Percentiles rank a stretch among this genome's conserved stretches.
These are phyloP conservation scores for Euplexia lucipara DNA, from an alignment of 2,888 invertebrate genomes.

Conservation along the genomic window DNA sequence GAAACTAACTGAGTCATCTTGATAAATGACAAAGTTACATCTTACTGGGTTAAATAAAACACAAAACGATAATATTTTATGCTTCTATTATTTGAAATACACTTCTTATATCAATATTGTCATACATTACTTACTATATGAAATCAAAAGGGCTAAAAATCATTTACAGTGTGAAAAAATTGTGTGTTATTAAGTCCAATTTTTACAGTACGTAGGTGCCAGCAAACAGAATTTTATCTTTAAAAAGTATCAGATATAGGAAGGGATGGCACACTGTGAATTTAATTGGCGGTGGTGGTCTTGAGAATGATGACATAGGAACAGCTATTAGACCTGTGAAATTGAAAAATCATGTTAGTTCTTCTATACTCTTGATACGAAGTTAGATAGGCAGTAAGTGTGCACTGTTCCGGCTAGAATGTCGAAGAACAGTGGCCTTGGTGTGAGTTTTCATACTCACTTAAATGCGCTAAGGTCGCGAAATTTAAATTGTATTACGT, in stretches of 20 bases:
- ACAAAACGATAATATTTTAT: not conserved
- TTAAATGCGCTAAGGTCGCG: too few relatives aligned
- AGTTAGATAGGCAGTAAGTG: not conserved
- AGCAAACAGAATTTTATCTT: constrained; percentile 63
- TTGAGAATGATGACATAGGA: constrained; percentile 30
- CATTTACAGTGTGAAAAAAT: not conserved
- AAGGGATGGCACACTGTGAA: constrained; percentile 63
- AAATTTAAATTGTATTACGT: too few relatives aligned
- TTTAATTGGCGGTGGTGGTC: constrained; percentile 45
- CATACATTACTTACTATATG: not conserved
- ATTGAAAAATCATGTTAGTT: constrained; percentile 19
- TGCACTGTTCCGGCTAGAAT: constrained; percentile 1
- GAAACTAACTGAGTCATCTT: too few relatives aligned
- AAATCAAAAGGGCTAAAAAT: not conserved
- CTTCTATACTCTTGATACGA: not conserved
- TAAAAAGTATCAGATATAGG: constrained; percentile 57
- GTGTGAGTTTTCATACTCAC: too few relatives aligned
- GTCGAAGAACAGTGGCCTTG: not conserved
- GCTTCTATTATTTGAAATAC: constrained; percentile 14
- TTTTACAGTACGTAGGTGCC: constrained; percentile 52
- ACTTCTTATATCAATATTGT: constrained; percentile 19
- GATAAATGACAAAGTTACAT: not conserved
- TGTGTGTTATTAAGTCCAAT: not conserved
- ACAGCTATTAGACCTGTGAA: constrained; percentile 31
- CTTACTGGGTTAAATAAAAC: constrained; percentile 30